Base-by-base conservation (phyloP, 2,888 invertebrate species). In the Endomychus coccineus region DNA sequence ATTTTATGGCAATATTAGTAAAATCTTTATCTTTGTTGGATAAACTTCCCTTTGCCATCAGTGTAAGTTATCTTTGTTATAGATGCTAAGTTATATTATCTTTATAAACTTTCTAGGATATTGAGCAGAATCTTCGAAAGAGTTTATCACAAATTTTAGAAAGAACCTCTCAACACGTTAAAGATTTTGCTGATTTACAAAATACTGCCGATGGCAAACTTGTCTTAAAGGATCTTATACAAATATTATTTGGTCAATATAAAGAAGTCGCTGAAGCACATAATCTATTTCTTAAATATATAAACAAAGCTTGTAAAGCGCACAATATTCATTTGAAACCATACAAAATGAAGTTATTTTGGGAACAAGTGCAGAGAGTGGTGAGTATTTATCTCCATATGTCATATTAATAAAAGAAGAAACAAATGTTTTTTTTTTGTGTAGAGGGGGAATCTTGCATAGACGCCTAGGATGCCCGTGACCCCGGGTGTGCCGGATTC, bases 351-450 rank as follows among this genome's bases (percentile, higher is more conserved):
- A 73, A 80, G 22, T 85, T 89, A 59, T 89, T 88, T 48, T 94
- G 92, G 92, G 78, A 80, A 24, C 84, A 88, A 52, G 85, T 90
- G 21, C 92, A 94, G 63, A 80, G 82, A 59, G 88, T 89, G 54
- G 88, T 90, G 68, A 70, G 78, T 45, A 10, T 25, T 25, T 7
- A 9, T 10, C 5, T 9, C n/a, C n/a, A n/a, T n/a, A n/a, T n/a
- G n/a, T n/a, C n/a, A n/a, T n/a, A n/a, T n/a, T n/a, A n/a, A n/a
- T n/a, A n/a, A n/a, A n/a, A n/a, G n/a, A n/a, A n/a, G n/a, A n/a
- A n/a, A n/a, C n/a, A n/a, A n/a, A n/a, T n/a, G n/a, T n/a, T n/a
- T n/a, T n/a, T n/a, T n/a, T n/a, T n/a, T n/a, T n/a, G n/a, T n/a
- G n/a, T n/a, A n/a, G n/a, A n/a, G n/a, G n/a, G n/a, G n/a, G n/a